Evolutionary conservation across 2,113 vertebrate species (phyloP).

Genomic region (Panthera uncia): DNA sequence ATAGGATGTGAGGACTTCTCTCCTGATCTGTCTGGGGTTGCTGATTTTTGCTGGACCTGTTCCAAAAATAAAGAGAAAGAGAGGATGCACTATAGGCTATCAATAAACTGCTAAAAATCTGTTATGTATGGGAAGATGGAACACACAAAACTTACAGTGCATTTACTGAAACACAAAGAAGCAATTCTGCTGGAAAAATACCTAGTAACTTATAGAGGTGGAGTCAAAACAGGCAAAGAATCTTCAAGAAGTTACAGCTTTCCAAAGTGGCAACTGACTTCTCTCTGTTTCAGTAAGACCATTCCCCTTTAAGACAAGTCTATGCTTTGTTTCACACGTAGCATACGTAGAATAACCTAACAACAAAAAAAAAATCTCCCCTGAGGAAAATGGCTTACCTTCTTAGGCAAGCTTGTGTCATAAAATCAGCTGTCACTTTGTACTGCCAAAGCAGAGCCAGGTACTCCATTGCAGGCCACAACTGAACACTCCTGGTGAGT

Average conservation of each 20-base stretch:
- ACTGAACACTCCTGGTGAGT: conserved; percentile 88
- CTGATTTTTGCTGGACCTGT: conserved; percentile 85
- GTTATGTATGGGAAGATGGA: not conserved
- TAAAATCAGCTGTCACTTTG: conserved; percentile 88
- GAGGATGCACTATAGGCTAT: not conserved
- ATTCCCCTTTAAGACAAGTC: not conserved
- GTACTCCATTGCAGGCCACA: conserved; percentile 95
- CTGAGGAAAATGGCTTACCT: conserved; percentile 74
- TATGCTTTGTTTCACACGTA: not conserved
- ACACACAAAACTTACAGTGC: not conserved
- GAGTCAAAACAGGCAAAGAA: not conserved
- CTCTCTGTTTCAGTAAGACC: not conserved
- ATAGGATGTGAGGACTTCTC: conserved; percentile 89
- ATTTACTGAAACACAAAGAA: conserved; percentile 23
- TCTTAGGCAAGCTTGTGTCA: conserved; percentile 80
- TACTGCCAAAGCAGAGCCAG: conserved; percentile 93
- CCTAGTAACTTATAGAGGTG: not conserved
- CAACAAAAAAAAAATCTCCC: not conserved
- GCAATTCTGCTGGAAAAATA: not conserved
- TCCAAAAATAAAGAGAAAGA: conserved; percentile 45
- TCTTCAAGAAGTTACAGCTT: not conserved
- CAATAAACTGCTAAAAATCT: not conserved
- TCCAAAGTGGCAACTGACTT: not conserved
- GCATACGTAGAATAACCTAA: not conserved
- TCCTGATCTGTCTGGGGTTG: conserved; percentile 78